Evolutionary conservation across 2,888 invertebrate species (phyloP).

Genomic region (Ophioninae sp.): DNA sequence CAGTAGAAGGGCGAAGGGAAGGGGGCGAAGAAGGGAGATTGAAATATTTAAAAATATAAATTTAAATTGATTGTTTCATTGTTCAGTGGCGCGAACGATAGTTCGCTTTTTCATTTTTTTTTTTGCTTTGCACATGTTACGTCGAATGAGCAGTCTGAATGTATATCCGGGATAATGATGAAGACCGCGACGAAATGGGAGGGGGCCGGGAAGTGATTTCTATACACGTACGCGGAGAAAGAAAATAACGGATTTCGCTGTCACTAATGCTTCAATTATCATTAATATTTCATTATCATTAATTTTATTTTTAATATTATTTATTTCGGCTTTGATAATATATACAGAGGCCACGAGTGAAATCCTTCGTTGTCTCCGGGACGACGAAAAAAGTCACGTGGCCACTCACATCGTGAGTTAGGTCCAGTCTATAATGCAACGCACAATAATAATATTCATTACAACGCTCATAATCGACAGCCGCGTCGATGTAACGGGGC

Average conservation of each 20-base stretch:
- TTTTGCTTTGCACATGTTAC: conserved; percentile 7
- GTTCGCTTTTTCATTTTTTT: conserved; percentile 17
- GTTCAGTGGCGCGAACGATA: conserved; percentile 65
- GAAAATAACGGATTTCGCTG: conserved; percentile 35
- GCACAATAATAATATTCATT: conserved; percentile 15
- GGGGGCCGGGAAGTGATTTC: conserved; percentile 12
- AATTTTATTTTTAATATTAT: conserved; percentile 8
- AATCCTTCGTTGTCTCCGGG: conserved; percentile 14
- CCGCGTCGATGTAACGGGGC: neutral
- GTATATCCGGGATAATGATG: conserved; percentile 55
- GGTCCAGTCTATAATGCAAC: conserved; percentile 3
- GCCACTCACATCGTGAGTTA: conserved; percentile 22
- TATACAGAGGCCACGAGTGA: conserved; percentile 55
- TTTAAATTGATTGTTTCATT: conserved; percentile 71
- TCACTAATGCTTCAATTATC: conserved; percentile 25
- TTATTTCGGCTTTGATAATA: conserved; percentile 32
- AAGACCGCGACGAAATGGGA: conserved; percentile 4
- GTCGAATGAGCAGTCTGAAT: conserved; percentile 63
- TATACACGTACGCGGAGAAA: conserved; percentile 44
- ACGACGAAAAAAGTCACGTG: conserved; percentile 33
- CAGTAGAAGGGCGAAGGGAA: conserved; percentile 7
- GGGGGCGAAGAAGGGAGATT: conserved; percentile 62
- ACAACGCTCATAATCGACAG: neutral
- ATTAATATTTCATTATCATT: conserved; percentile 13
- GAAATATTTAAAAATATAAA: conserved; percentile 68